Conservation (phyloP, 2,797 vertebrate genomes). For the Arrhamphus sclerolepis region DNA sequence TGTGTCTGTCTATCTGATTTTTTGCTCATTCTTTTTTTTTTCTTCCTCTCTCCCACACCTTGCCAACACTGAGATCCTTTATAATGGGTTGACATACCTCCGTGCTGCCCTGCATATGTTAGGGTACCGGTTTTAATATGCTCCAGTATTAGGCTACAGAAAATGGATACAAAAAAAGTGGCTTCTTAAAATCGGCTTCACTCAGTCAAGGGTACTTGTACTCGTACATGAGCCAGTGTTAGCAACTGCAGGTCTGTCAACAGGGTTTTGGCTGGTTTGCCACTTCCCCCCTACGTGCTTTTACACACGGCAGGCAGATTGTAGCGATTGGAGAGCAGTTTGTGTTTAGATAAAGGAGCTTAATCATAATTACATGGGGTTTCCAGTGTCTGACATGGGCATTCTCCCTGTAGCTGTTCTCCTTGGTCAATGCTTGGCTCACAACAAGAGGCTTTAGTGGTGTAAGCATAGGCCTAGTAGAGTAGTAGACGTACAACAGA, state of each 20-base stretch:
- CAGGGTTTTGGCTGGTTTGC: conserved; percentile 35
- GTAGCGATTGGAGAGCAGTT: conserved; percentile 59
- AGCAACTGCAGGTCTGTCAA: conserved; percentile 36
- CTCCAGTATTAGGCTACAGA: conserved; percentile 22
- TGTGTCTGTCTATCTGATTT: conserved; percentile 13
- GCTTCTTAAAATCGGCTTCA: conserved; percentile 14
- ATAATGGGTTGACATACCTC: conserved; percentile 38
- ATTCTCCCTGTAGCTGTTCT: conserved; percentile 10
- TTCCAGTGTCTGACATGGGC: conserved; percentile 43
- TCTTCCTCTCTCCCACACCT: conserved; percentile 12
- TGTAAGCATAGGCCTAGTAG: conserved; percentile 1
- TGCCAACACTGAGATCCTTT: conserved; percentile 24
- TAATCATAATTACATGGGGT: conserved; percentile 58
- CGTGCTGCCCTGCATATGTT: conserved; percentile 34
- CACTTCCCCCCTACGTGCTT: conserved; percentile 61
- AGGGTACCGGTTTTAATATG: conserved; percentile 44
- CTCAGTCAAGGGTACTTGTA: conserved; percentile 20
- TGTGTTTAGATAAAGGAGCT: conserved; percentile 68
- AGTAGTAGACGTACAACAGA: conserved; percentile 1
- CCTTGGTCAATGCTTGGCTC: conserved; percentile 17
- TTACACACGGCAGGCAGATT: conserved; percentile 64
- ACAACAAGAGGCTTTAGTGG: not conserved
- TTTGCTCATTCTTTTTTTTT: conserved; percentile 24
- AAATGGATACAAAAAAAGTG: conserved; percentile 1
- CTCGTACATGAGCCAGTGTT: conserved; percentile 9